Base-by-base conservation (phyloP, 1,140 invertebrate genomes). In the Drosophila micromelanica region DNA sequence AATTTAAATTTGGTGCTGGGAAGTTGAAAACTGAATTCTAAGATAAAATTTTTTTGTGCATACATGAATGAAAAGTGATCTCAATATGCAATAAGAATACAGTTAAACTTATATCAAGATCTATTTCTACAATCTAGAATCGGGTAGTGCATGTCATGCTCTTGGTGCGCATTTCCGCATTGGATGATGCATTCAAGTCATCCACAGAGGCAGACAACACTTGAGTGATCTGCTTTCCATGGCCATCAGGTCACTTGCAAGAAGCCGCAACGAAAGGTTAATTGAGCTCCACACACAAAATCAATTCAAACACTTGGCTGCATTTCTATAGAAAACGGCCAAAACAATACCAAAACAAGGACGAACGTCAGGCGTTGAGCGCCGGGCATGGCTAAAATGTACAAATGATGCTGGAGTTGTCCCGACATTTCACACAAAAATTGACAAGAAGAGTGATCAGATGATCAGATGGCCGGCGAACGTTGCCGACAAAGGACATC, bases 201-300 rank as follows among this genome's bases (percentile, higher is more conserved):
- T 70, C 35, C 51, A 64, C 20, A 64, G 55, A 55, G 23, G 23
- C 68, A 46, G 32, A 40, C 7, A 17, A 17, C 15, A 17, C 56
- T 51, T 42, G 38, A 46, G n/a, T 65, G 76, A 59, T 68, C 76
- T 64, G 49, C 61, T 76, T 78, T 49, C 20, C 56, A 69, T 42
- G 61, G 62, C 11, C 20, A 40, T 60, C 37, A 49, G 74, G 69
- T 67, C 74, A 78, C 81, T 86, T 87, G 82, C 61, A 87, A 87
- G 82, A 77, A 57, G 84, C 82, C 82, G 82, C 72, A 87, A 62
- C 82, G 84, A 89, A 89, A 76, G 75, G 82, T 78, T 87, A 87
- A 87, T 87, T 87, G n/a, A 76, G 69, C 77, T 72, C 65, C 51
- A 64, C 65, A 75, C 35, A 70, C n/a, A 40, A 13, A 87, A 87